Percentiles rank a stretch among this genome's conserved stretches.
Evolutionary conservation across 2,888 invertebrate genomes (phyloP).

Genomic region (Maniola hyperantus): DNA sequence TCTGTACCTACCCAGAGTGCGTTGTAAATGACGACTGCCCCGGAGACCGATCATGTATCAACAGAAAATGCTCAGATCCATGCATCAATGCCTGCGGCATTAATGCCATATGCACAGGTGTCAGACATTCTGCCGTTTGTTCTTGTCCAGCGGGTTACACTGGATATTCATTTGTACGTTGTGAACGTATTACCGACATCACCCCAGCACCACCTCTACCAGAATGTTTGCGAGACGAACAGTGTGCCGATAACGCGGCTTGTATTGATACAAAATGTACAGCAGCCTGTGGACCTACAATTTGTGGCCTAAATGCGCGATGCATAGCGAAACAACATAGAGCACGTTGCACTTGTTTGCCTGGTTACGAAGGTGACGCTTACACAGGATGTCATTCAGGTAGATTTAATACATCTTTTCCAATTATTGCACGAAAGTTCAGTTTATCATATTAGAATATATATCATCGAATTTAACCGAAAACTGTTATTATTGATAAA

Average conservation of each 20-base stretch:
- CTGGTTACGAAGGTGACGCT: conserved; percentile 92
- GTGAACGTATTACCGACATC: conserved; percentile 71
- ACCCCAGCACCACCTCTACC: conserved; percentile 82
- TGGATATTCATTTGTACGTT: conserved; percentile 90
- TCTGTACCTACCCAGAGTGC: conserved; percentile 92
- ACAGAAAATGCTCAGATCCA: conserved; percentile 92
- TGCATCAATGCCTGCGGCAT: conserved; percentile 91
- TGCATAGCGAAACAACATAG: conserved; percentile 91
- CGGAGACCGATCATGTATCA: conserved; percentile 90
- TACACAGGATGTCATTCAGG: conserved; percentile 89
- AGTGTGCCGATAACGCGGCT: conserved; percentile 92
- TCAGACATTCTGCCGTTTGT: conserved; percentile 89
- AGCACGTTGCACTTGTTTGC: conserved; percentile 91
- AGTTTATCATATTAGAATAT: background rate
- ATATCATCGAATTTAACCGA: background rate
- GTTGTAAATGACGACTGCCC: conserved; percentile 93
- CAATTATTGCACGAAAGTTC: background rate
- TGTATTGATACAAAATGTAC: conserved; percentile 89
- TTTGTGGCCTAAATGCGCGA: conserved; percentile 90
- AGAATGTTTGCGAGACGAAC: conserved; percentile 89
- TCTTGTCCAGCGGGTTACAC: conserved; percentile 90
- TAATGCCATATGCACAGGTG: conserved; percentile 90
- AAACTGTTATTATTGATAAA: background rate
- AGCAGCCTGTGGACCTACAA: conserved; percentile 87
- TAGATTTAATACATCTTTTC: conserved; percentile 48